Evolutionary conservation across 2,113 vertebrate species (phyloP), one percentile per base, ranked within the genome.

Genomic region (Microtus oregoni): DNA sequence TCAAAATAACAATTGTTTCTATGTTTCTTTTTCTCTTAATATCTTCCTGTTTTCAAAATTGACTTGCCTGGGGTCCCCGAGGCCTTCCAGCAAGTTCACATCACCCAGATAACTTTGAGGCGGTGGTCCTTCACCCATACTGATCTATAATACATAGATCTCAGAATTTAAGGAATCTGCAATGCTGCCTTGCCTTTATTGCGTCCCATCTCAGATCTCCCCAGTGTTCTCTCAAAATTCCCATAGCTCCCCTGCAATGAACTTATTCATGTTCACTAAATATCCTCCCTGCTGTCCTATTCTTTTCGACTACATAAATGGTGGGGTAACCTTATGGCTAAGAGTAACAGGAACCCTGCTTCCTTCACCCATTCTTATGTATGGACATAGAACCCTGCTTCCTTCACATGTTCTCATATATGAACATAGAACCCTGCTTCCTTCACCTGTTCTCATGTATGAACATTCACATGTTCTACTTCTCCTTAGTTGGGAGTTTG

Each of bases 171-270:
- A 86, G 63, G 89, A 82, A 78, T 58, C 19, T 22, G 41, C 3
- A 55, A 2, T 28, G 2, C 6, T 3, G 1, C 8, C 0, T 26
- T 50, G 10, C 38, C 5, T 35, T 28, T 3, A 41, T 19, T 73
- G 32, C 38, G 2, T 73, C 24, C 38, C 13, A 24, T 19, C 20
- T 28, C 13, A 5, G 26, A 3, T 26, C 61, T 78, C 41, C n/a
- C 32, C 38, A 5, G 4, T 72, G 10, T 90, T 41, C 79, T 50
- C 22, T 90, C 13, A 47, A n/a, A 67, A 83, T 83, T 90, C 58
- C 24, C 5, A 26, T 30, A 20, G 20, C 58, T 47, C 38, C 19
- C 11, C 1, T 38, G n/a, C 50, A n/a, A 81, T 41, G 85, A n/a
- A 73, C 72, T 47, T 77, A 58, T 4, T 6, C 19, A 35, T 38